Evolutionary conservation across 2,797 vertebrate species (phyloP).

Genomic region (Lagocephalus sceleratus): DNA sequence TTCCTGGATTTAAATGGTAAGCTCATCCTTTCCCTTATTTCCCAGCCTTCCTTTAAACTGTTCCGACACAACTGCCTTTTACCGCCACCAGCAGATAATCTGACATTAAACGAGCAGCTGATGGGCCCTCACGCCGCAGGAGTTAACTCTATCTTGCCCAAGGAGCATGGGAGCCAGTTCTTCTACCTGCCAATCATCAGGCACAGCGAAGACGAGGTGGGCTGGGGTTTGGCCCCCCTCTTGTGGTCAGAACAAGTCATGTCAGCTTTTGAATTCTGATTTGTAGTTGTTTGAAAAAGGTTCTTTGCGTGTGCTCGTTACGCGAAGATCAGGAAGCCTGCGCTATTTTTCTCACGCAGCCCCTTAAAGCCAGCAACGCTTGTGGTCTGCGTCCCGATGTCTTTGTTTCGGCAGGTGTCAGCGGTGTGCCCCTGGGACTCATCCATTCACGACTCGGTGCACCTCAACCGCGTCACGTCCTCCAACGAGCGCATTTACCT

Average conservation of each 20-base stretch:
- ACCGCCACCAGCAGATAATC: constrained; percentile 84
- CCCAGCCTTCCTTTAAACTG: constrained; percentile 5
- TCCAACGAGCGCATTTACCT: constrained; percentile 93
- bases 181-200: constrained; percentile 97
- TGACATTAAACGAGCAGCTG: constrained; percentile 91
- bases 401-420: constrained; percentile 75
- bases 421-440: constrained; percentile 96
- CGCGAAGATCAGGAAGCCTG: too few relatives aligned
- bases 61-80: constrained; percentile 15
- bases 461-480: constrained; percentile 91
- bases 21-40: constrained; percentile 22
- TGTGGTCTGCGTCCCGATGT: not conserved
- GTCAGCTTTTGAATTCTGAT: too few relatives aligned
- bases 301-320: too few relatives aligned
- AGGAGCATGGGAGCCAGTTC: constrained; percentile 97
- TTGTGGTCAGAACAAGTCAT: constrained; percentile 25
- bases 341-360: too few relatives aligned
- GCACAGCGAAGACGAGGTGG: constrained; percentile 93
- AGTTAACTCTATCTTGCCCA: constrained; percentile 95
- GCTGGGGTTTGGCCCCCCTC: constrained; percentile 35
- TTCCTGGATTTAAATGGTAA: constrained; percentile 96
- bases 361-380: too few relatives aligned
- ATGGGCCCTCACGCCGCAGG: constrained; percentile 88
- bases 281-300: too few relatives aligned
- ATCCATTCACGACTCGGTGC: constrained; percentile 92